Conservation (phyloP, 2,888 invertebrate genomes). For the Eupithecia pulchellata region DNA sequence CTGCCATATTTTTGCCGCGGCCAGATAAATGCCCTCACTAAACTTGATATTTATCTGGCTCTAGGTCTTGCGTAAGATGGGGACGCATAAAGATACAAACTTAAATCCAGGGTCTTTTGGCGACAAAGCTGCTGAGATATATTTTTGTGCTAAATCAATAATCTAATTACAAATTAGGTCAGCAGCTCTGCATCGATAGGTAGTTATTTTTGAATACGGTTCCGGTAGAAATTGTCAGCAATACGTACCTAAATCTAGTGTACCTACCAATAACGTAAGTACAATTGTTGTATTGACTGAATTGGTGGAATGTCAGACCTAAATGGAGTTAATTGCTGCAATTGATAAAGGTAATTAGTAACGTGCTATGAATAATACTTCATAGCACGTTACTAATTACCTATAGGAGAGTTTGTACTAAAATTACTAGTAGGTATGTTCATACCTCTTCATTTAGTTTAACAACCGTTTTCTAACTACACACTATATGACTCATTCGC, state of each 20-base stretch:
- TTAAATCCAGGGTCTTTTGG: constrained; percentile 33
- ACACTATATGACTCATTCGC: neutral
- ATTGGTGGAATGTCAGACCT: neutral
- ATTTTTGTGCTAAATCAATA: constrained; percentile 30
- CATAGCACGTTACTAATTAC: too few relatives aligned
- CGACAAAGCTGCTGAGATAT: constrained; percentile 16
- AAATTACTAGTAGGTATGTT: too few relatives aligned
- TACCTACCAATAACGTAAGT: too few relatives aligned
- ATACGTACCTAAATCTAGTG: neutral
- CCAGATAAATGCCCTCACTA: constrained; percentile 57
- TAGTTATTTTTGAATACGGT: constrained; percentile 2
- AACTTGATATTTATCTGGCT: constrained; percentile 52
- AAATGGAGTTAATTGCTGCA: constrained; percentile 1
- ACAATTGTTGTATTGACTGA: neutral
- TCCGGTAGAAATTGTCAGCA: neutral
- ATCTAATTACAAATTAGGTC: constrained; percentile 14
- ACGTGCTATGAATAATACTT: too few relatives aligned
- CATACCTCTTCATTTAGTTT: neutral
- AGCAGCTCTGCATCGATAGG: neutral
- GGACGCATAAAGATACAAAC: constrained; percentile 38
- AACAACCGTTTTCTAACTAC: neutral
- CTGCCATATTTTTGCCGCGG: constrained; percentile 63
- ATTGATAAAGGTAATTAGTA: neutral
- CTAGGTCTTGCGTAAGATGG: constrained; percentile 34
- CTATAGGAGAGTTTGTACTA: too few relatives aligned